Evolutionary conservation across 1,140 invertebrate species (phyloP).

Genomic region (Ceratina japonica): DNA sequence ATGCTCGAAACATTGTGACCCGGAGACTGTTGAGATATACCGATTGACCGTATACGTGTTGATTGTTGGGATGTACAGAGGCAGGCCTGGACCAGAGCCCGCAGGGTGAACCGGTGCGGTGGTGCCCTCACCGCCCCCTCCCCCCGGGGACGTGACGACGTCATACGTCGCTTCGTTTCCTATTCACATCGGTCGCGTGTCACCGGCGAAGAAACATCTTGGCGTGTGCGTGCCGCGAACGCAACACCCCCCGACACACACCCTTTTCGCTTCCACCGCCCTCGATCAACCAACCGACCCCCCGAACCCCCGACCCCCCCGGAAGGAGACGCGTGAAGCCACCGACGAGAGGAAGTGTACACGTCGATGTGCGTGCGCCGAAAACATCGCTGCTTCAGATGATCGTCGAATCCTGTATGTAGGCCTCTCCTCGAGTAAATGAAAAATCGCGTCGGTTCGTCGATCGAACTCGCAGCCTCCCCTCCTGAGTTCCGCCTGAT

Average conservation of each 20-base stretch:
- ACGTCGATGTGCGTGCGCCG: neutral
- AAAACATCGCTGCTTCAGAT: neutral
- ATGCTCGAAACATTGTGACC: no score
- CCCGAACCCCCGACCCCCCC: neutral
- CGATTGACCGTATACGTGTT: slow-evolving; percentile 14
- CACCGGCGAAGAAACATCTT: slow-evolving; percentile 50
- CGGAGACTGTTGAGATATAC: no score
- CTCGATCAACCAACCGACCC: neutral
- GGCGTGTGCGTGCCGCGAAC: slow-evolving; percentile 30
- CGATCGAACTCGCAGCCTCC: slow-evolving; percentile 1
- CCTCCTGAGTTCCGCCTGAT: neutral
- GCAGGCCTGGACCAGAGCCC: slow-evolving; percentile 81
- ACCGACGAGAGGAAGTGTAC: neutral
- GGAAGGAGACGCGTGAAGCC: no score
- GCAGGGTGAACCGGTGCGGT: slow-evolving; percentile 80
- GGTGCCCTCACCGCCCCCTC: slow-evolving; percentile 78
- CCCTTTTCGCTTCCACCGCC: slow-evolving; percentile 31
- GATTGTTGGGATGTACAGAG: slow-evolving; percentile 70
- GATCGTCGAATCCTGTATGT: neutral
- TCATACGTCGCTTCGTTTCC: slow-evolving; percentile 66
- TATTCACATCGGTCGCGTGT: slow-evolving; percentile 67
- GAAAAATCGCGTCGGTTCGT: neutral
- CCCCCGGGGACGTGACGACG: slow-evolving; percentile 62
- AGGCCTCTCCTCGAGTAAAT: neutral
- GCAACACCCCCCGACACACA: slow-evolving; percentile 39